Percentiles rank a stretch among this genome's conserved stretches.
These are phyloP conservation scores for Cochlearius cochlearius DNA, from an alignment of 2,113 vertebrate genomes.

Conservation along the genomic window DNA sequence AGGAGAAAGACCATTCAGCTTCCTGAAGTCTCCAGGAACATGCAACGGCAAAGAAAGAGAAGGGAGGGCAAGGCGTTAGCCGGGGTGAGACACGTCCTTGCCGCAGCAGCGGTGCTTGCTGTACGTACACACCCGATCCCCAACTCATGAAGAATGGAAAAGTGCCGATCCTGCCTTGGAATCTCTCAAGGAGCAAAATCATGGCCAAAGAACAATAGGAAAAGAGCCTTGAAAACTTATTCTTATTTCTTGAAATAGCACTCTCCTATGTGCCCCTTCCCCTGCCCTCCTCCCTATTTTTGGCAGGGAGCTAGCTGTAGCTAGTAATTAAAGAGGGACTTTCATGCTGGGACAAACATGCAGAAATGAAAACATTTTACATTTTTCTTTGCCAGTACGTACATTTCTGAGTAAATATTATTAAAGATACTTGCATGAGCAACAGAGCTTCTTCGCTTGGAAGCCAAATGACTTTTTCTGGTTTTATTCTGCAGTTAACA, in stretches of 20 bases:
- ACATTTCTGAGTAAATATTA: slow-evolving; percentile 49
- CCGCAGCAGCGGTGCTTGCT: not conserved
- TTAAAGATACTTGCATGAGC: slow-evolving; percentile 9
- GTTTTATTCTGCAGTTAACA: not conserved
- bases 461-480: not conserved
- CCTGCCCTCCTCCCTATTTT: not conserved
- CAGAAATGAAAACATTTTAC: slow-evolving; percentile 23
- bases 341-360: slow-evolving; percentile 43
- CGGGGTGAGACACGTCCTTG: not conserved
- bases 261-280: not conserved
- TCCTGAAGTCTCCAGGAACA: not conserved
- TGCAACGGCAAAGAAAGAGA: not conserved
- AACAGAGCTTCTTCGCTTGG: not conserved
- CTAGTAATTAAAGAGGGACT: slow-evolving; percentile 20
- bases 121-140: fast-evolving
- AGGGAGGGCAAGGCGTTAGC: not conserved
- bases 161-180: not conserved
- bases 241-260: slow-evolving; percentile 32
- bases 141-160: not conserved
- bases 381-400: slow-evolving; percentile 26
- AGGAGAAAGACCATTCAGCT: not conserved
- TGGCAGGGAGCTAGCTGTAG: not conserved
- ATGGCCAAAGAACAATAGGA: not conserved
- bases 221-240: not conserved
- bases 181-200: not conserved